Conservation (phyloP, 1,140 invertebrate species). For the Panulirus ornatus region DNA sequence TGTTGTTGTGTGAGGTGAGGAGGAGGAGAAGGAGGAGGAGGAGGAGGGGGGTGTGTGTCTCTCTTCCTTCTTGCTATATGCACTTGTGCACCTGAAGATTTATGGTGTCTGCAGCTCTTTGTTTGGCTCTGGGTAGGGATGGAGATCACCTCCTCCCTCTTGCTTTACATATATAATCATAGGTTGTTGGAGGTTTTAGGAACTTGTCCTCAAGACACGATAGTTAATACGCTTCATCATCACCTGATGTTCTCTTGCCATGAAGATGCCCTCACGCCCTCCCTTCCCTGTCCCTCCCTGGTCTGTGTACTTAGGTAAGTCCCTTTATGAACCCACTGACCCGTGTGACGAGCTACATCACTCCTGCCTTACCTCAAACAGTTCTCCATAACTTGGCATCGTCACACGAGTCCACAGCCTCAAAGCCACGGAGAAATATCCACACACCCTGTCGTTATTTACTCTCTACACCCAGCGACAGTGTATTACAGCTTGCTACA, state of each 20-base stretch:
- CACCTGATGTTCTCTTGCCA: too few species aligned
- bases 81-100: too few species aligned
- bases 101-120: too few species aligned
- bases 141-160: too few species aligned
- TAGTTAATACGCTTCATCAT: too few species aligned
- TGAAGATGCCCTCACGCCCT: background rate
- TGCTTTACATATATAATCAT: too few species aligned
- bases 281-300: background rate
- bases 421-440: background rate
- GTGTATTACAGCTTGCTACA: constrained; percentile 40
- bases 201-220: too few species aligned
- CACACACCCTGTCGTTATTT: background rate
- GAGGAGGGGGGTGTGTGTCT: too few species aligned
- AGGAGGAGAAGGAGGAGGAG: too few species aligned
- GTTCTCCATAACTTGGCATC: background rate
- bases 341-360: constrained; percentile 20
- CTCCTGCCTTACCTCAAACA: background rate
- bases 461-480: constrained; percentile 23
- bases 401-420: background rate
- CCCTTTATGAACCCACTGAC: constrained; percentile 23
- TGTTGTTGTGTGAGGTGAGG: background rate
- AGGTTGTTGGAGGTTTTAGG: too few species aligned
- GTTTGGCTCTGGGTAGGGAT: too few species aligned
- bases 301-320: constrained; percentile 20
- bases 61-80: too few species aligned